Conservation (phyloP, 2,888 invertebrate species). For the Rotaria macrura region DNA sequence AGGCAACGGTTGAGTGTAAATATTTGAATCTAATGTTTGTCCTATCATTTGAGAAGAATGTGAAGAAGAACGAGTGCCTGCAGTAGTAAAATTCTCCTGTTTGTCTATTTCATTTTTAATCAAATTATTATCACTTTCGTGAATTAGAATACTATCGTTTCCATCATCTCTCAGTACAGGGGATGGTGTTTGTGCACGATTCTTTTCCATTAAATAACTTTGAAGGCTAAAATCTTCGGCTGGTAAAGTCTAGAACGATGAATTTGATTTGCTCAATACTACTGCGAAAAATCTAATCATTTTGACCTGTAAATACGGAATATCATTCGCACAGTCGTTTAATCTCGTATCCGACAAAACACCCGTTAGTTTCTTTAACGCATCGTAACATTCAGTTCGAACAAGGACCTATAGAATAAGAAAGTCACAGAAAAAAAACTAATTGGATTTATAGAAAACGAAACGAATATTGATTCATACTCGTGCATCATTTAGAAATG, state of each 20-base stretch:
- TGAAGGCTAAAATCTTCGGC: neutral
- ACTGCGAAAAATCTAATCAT: neutral
- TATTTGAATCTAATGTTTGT: neutral
- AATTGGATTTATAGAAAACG: neutral
- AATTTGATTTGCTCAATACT: neutral
- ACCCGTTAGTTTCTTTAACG: neutral
- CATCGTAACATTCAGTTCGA: constrained; percentile 1
- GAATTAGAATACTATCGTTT: no score
- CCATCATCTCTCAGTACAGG: no score
- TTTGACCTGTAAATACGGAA: neutral
- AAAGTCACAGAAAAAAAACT: neutral
- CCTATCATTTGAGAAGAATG: neutral
- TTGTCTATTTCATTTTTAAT: neutral
- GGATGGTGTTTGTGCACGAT: neutral
- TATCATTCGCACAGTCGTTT: neutral
- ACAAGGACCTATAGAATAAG: neutral
- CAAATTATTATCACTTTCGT: neutral
- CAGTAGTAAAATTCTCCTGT: neutral
- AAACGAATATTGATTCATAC: neutral
- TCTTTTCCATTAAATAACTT: neutral
- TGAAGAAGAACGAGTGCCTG: neutral
- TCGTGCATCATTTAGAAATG: neutral
- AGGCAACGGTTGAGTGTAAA: neutral
- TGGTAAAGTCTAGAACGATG: neutral
- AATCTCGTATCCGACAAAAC: neutral